Evolutionary conservation across 2,888 invertebrate genomes (phyloP), one percentile per base, ranked within the genome.

Genomic region (Drosophila picticornis): DNA sequence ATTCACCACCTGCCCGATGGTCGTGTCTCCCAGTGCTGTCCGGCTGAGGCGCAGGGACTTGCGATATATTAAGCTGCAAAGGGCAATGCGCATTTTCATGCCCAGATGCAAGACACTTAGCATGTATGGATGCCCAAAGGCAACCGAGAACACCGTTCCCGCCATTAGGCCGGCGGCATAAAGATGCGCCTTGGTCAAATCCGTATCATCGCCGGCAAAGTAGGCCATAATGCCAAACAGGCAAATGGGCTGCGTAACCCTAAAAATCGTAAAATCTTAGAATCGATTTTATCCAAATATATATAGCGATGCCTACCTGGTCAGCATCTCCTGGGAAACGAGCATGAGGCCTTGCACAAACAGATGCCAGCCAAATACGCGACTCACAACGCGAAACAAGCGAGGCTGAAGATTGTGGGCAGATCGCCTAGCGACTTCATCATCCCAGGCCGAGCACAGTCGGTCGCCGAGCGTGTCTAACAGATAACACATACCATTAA

Each of bases 41-140:
- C 96, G 96, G 87, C 96, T 96, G 11, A 96, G 91, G 48, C 94
- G 94, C 67, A 96, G 91, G 0, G 96, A 94, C 46, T 93, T 97
- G 80, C 96, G 94, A 91, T 96, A 96, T 52, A 97, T 94, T 56
- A 96, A 92, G 4, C 96, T 95, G 81, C 96, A 96, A 84, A 95
- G 94, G 1, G 96, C 95, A 1, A 96, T 94, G 72, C 96, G 94
- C 72, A 96, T 93, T 87, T 95, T 94, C 95, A 96, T 95, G 56
- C 96, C 96, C 16, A 95, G 91, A 80, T 95, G 95, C 83, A 94
- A 92, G 0, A 95, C 87, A 29, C 95, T 96, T 94, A 98, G 95
- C 95, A 98, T 97, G 91, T 97, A 97, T 0, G 97, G 97, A 93
- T 99, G 99, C 66, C 96, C 95, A 25, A 96, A 94, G 75, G 97